Evolutionary conservation across 1,140 invertebrate genomes (phyloP).

Genomic region (Oncopodura yosiiana): DNA sequence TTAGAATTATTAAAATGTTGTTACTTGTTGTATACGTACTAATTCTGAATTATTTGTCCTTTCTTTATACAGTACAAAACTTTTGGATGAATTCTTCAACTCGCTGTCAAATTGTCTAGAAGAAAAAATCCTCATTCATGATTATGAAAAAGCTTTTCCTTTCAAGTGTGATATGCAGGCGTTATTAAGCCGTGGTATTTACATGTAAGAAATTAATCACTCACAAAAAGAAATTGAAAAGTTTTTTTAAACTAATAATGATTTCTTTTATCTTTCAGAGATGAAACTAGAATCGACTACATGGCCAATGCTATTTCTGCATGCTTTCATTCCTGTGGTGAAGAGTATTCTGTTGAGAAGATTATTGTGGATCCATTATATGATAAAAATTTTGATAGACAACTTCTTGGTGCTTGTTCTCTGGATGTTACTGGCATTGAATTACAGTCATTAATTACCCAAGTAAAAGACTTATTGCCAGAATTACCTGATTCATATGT

Average conservation of each 20-base stretch:
- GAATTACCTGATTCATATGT: slow-evolving; percentile 29
- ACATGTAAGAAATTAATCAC: slow-evolving; percentile 33
- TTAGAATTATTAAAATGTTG: not conserved
- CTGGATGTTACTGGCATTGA: slow-evolving; percentile 27
- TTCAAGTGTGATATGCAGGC: slow-evolving; percentile 25
- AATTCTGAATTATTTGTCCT: not conserved
- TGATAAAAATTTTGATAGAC: slow-evolving; percentile 30
- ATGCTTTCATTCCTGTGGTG: slow-evolving; percentile 16
- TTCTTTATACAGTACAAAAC: not conserved
- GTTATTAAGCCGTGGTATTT: slow-evolving; percentile 19
- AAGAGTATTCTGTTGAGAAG: slow-evolving; percentile 26
- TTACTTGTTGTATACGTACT: not conserved
- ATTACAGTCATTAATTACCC: slow-evolving; percentile 25
- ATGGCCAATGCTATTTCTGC: slow-evolving; percentile 31
- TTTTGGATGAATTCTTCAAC: slow-evolving; percentile 29
- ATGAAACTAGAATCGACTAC: slow-evolving; percentile 32
- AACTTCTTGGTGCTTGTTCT: slow-evolving; percentile 32
- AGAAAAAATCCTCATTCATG: slow-evolving; percentile 26
- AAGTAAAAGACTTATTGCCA: slow-evolving; percentile 32
- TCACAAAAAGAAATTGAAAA: not conserved
- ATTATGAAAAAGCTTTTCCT: slow-evolving; percentile 30
- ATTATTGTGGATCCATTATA: slow-evolving; percentile 24
- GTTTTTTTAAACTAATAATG: not conserved
- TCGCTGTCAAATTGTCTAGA: slow-evolving; percentile 25
- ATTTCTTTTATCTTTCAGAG: slow-evolving; percentile 18